Evolutionary conservation across 1,140 invertebrate genomes (phyloP).

Genomic region (Plutomurus gul): DNA sequence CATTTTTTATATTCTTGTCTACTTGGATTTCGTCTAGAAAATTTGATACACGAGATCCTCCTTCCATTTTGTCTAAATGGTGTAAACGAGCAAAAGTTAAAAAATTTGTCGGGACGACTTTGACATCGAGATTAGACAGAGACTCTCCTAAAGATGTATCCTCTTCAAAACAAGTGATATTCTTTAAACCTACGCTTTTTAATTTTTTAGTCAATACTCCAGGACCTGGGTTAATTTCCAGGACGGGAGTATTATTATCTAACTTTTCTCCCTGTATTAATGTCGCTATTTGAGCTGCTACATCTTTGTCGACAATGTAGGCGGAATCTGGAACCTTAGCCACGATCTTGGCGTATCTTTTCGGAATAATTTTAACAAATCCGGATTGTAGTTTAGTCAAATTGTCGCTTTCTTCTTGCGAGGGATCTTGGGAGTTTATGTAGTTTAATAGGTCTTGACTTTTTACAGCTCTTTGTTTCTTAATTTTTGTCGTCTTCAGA

Average conservation of each 20-base stretch:
- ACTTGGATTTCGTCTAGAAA: not conserved
- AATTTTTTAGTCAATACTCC: slow-evolving; percentile 44
- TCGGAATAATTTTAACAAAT: not conserved
- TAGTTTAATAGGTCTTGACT: not conserved
- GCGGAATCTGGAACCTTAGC: not conserved
- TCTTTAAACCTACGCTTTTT: slow-evolving; percentile 22
- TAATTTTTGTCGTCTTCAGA: too few relatives aligned
- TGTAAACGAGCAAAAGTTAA: slow-evolving; percentile 3
- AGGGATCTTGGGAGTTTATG: not conserved
- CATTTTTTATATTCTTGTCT: not conserved
- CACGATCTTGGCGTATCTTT: not conserved
- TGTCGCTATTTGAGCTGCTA: not conserved
- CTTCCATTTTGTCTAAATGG: slow-evolving; percentile 63
- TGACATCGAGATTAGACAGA: slow-evolving; percentile 1
- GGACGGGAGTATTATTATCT: slow-evolving; percentile 21
- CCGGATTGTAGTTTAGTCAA: not conserved
- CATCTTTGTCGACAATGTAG: not conserved
- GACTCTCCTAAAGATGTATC: not conserved
- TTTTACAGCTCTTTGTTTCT: not conserved
- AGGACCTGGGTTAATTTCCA: slow-evolving; percentile 50
- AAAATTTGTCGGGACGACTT: slow-evolving; percentile 12
- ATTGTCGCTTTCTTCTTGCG: not conserved
- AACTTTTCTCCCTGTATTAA: not conserved
- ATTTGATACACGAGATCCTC: slow-evolving; percentile 59
- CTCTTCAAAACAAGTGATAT: slow-evolving; percentile 43